Evolutionary conservation across 2,888 invertebrate species (phyloP).

Genomic region (Conomelus anceps): DNA sequence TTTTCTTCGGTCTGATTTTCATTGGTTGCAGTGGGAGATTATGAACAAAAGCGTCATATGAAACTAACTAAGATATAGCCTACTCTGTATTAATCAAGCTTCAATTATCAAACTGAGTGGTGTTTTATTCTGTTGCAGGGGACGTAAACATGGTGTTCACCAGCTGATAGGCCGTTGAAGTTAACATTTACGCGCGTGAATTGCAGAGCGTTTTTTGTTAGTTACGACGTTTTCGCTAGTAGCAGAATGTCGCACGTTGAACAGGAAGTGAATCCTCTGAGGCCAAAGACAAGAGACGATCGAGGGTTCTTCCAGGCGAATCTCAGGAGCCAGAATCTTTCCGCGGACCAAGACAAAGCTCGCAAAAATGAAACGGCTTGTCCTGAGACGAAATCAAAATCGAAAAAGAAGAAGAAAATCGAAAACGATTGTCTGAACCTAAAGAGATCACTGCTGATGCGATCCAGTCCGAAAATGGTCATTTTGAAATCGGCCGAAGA

Average conservation of each 20-base stretch:
- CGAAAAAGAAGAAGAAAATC: conserved; percentile 19
- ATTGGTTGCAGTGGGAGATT: too few relatives aligned
- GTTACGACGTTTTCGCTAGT: not conserved
- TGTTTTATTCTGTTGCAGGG: not conserved
- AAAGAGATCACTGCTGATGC: conserved; percentile 15
- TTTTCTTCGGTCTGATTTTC: too few relatives aligned
- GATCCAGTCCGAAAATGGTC: conserved; percentile 20
- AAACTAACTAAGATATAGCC: too few relatives aligned
- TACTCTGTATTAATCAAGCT: not conserved
- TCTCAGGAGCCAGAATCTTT: not conserved
- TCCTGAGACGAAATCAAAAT: not conserved
- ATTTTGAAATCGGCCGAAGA: conserved; percentile 24
- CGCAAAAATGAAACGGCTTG: conserved; percentile 2
- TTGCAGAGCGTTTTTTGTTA: not conserved
- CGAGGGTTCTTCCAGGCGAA: not conserved
- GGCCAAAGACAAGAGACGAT: not conserved
- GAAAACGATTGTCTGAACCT: conserved; percentile 23
- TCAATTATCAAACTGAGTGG: too few relatives aligned
- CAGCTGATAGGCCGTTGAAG: not conserved
- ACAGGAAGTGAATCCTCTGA: not conserved
- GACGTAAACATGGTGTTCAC: not conserved
- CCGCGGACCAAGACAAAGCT: not conserved
- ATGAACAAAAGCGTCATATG: too few relatives aligned
- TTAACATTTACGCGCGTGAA: not conserved
- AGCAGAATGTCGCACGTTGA: not conserved